Evolutionary conservation across 2,113 vertebrate species (phyloP), one percentile per base, ranked within the genome.

Genomic region (Rutilus rutilus): DNA sequence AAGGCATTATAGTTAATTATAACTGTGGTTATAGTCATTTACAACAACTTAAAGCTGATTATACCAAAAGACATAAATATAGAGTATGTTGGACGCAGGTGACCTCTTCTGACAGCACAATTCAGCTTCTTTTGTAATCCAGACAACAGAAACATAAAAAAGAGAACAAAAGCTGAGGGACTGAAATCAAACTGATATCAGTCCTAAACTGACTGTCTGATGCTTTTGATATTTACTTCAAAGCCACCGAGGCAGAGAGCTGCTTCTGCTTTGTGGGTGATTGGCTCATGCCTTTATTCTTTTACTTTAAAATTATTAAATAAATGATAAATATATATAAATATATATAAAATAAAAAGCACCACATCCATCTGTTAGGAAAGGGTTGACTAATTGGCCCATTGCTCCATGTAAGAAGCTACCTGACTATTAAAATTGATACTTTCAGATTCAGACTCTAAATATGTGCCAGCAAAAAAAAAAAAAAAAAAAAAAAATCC

Each of bases 211-310:
- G 86, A 88, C 82, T 88, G 87, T 91, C 90, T 92, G 87, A 88
- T 79, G 88, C 90, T 93, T 82, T 93, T 92, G 90, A 92, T 90
- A 89, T 88, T 0, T 21, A 91, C 90, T 92, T 95, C 91, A 92
- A 93, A 94, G 91, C 87, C 54, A 2, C 50, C 33, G 62, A 83
- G 86, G 54, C 80, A 89, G 89, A 92, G 90, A 86, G 89, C 89
- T 87, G 89, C 88, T 90, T 85, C 39, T 88, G 90, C 88, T 92
- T 91, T 86, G 93, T 93, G 90, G 91, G 93, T 82, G 90, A 71
- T 84, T 90, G 81, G 90, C 88, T 91, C n/a, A 5, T 54, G 88
- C 88, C 89, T 92, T 91, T 90, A 85, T 91, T 91, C 90, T 88
- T 85, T 87, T 85, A 78, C 76, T 45, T 69, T 64, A 42, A 81